phyloP scores from a whole-genome alignment of 1,140 invertebrate genomes.

The Oscheius sp. region DNA sequence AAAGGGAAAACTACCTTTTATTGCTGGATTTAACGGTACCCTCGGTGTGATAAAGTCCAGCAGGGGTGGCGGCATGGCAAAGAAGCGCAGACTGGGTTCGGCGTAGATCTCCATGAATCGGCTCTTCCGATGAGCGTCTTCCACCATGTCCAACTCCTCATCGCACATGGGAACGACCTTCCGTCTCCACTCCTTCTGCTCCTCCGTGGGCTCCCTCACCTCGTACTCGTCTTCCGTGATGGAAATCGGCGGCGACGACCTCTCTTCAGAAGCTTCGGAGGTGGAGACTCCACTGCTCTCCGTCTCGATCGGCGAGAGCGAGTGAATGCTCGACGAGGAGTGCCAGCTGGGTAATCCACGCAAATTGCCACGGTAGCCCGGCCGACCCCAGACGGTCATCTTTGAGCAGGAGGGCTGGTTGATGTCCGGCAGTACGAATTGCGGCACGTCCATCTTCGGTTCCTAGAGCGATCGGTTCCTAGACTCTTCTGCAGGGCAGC shows the following conservation, averaged over 20 bases:
- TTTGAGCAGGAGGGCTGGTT: no score
- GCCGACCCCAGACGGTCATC: no score
- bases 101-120: constrained; percentile 1
- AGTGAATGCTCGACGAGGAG: no score
- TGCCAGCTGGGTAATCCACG: no score
- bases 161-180: constrained; percentile 1
- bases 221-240: background rate
- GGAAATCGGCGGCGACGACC: background rate
- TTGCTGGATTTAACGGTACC: background rate
- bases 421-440: no score
- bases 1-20: background rate
- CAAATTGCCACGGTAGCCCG: no score
- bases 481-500: no score
- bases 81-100: background rate
- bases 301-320: no score
- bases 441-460: no score
- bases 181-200: background rate
- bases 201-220: background rate
- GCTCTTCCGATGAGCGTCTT: constrained; percentile 7
- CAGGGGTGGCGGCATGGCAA: background rate
- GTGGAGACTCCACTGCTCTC: background rate
- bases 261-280: no score
- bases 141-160: constrained; percentile 18
- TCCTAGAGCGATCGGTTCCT: no score
- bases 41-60: background rate